phyloP scores from a whole-genome alignment of 2,888 invertebrate species.

The Lypha dubia region DNA sequence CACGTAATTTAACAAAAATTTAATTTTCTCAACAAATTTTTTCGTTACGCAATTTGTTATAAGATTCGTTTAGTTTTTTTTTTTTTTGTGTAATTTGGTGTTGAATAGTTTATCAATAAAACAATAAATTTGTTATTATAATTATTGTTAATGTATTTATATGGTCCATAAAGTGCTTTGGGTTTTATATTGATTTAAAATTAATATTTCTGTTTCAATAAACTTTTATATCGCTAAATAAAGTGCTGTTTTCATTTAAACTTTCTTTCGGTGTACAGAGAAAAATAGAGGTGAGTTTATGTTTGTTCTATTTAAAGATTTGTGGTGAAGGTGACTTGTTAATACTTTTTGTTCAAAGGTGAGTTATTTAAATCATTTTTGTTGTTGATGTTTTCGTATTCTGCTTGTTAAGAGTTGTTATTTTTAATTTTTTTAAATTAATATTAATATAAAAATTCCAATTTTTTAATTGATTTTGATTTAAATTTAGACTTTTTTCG shows the following conservation, averaged over 20 bases:
- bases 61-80: constrained; percentile 23
- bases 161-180: constrained; percentile 24
- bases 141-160: not conserved
- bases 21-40: constrained; percentile 15
- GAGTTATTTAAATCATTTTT: not conserved
- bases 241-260: constrained; percentile 29
- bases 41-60: constrained; percentile 16
- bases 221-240: not conserved
- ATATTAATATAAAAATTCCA: not conserved
- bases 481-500: not conserved
- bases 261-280: constrained; percentile 27
- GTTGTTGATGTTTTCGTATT: constrained; percentile 1
- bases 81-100: constrained; percentile 15
- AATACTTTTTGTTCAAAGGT: constrained; percentile 12
- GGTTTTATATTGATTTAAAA: not conserved
- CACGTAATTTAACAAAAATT: constrained; percentile 44
- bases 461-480: not conserved
- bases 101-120: constrained; percentile 21
- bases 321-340: constrained; percentile 23
- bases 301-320: not conserved
- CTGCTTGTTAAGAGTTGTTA: not conserved
- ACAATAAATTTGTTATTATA: constrained; percentile 4
- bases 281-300: constrained; percentile 13
- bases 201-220: not conserved
- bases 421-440: no score